Base-by-base conservation (phyloP, 2,113 vertebrate species). In the Bubalus kerabau region DNA sequence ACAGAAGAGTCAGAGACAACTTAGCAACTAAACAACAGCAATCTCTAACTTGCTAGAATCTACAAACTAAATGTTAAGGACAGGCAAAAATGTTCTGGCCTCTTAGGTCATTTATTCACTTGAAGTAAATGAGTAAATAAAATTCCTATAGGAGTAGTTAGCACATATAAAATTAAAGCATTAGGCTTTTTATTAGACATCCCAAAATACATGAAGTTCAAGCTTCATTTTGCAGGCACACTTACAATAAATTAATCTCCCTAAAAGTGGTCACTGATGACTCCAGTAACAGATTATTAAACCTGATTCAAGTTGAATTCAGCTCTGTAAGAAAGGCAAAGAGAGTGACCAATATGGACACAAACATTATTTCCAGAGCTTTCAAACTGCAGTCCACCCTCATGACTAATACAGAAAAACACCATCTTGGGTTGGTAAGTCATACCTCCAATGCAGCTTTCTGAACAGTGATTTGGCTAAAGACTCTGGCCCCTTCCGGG, bases 391-490 rank as follows among this genome's bases (percentile, higher is more conserved):
- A 54, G 19, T 9, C 26, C 13, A 62, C 4, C 11, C n/a, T 52
- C 40, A 9, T 48, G 10, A 59, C 40, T 54, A 46, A 74, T 7
- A 9, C 3, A 74, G 74, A 62, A 74, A 54, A 24, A 8, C 0
- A 43, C 23, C 28, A 43, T 10, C 46, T 40, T 0, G 48, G 54
- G 23, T 0, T 43, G 80, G 16, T 5, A 36, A 50, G 6, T 54
- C 98, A 0, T 98, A 99, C 99, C 99, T 99, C 99, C 87, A 99
- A 97, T 13, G 99, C 99, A 2, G 99, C 99, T 94, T 99, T 99
- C 98, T 99, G 99, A 19, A 99, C 99, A 0, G 99, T 99, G 50
- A 99, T 99, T 98, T 99, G 99, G 97, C 98, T 99, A 98, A 99
- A 99, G 97, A 99, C 99, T 54, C 99, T 98, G 0, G 99, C 99